phyloP scores from a whole-genome alignment of 2,888 invertebrate genomes.

The Mythimna vitellina region DNA sequence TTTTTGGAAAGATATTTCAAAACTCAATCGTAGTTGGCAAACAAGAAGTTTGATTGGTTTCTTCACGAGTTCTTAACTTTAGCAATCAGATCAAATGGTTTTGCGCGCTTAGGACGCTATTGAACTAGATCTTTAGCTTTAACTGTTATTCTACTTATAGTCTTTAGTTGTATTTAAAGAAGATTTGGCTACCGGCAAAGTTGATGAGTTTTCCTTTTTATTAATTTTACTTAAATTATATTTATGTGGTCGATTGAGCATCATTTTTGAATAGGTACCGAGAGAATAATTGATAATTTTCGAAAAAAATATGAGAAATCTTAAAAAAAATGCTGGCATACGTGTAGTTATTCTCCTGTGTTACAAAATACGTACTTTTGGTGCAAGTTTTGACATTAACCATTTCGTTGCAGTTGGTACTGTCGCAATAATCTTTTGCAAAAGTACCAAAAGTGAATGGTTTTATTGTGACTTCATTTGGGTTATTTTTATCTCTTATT shows the following conservation, averaged over 20 bases:
- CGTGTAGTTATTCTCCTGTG: not conserved
- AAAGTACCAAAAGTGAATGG: constrained; percentile 44
- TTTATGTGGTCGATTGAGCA: not conserved
- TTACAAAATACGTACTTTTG: constrained; percentile 38
- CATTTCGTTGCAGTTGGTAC: constrained; percentile 11
- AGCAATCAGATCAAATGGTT: constrained; percentile 54
- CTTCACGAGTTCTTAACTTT: constrained; percentile 42
- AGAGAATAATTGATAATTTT: not conserved
- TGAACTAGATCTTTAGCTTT: constrained; percentile 21
- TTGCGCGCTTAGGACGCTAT: constrained; percentile 20
- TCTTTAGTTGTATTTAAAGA: not conserved
- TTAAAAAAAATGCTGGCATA: not conserved
- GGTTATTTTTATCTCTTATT: no score
- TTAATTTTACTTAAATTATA: not conserved
- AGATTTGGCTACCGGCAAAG: not conserved
- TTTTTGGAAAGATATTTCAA: constrained; percentile 42
- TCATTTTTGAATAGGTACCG: not conserved
- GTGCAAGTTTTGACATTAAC: constrained; percentile 17
- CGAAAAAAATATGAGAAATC: not conserved
- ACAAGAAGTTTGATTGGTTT: constrained; percentile 66
- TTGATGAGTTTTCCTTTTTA: not conserved
- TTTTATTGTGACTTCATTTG: constrained; percentile 22
- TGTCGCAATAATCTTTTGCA: constrained; percentile 38
- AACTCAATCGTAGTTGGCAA: constrained; percentile 61
- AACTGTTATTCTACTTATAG: constrained; percentile 15